phyloP scores from a whole-genome alignment of 2,888 invertebrate species.

The Tipula helvola region DNA sequence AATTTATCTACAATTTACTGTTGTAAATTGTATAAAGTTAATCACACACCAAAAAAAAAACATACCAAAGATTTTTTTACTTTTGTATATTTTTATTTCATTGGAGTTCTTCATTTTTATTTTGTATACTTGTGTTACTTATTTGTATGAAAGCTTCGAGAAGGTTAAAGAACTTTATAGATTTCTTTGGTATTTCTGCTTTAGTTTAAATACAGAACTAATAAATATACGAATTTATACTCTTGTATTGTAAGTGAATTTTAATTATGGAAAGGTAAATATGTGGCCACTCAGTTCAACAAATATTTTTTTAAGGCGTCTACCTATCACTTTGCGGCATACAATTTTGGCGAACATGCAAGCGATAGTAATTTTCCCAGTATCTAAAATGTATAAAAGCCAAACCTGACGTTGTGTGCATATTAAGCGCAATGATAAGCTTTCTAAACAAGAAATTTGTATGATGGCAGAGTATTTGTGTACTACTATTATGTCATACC shows the following conservation, averaged over 20 bases:
- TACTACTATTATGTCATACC: background rate
- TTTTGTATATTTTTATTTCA: background rate
- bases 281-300: background rate
- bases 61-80: background rate
- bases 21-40: background rate
- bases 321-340: no score
- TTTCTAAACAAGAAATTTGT: background rate
- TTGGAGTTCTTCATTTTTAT: background rate
- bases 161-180: background rate
- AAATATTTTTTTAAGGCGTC: background rate
- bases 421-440: background rate
- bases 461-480: background rate
- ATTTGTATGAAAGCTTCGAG: background rate
- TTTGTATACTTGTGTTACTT: background rate
- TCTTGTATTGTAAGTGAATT: background rate
- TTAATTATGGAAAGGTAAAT: background rate
- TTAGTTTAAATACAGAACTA: background rate
- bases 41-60: background rate
- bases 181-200: background rate
- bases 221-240: background rate
- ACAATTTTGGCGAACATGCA: no score
- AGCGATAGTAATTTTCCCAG: background rate
- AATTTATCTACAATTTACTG: background rate
- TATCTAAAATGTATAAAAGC: background rate
- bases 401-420: background rate